Evolutionary conservation across 2,888 invertebrate genomes (phyloP).

Genomic region (Apodemia zela): DNA sequence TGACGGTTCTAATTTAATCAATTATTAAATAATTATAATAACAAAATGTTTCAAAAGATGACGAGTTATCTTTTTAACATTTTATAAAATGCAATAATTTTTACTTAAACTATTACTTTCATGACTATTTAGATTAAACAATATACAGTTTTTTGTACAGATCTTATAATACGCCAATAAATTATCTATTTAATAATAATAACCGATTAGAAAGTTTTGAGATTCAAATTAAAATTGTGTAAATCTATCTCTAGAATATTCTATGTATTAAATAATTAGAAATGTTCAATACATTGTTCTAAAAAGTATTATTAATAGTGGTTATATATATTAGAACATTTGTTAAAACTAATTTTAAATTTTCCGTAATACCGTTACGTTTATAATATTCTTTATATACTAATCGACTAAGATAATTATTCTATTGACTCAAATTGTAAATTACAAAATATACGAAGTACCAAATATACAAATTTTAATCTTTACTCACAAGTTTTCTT

Average conservation of each 20-base stretch:
- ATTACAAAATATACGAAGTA: conserved; percentile 78
- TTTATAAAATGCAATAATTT: conserved; percentile 44
- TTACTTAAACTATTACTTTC: conserved; percentile 27
- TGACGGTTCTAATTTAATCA: conserved; percentile 39
- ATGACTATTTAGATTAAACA: conserved; percentile 24
- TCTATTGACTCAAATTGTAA: conserved; percentile 75
- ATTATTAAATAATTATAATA: conserved; percentile 27
- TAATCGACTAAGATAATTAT: conserved; percentile 66
- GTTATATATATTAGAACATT: conserved; percentile 57
- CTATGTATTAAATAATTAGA: conserved; percentile 53
- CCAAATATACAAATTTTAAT: conserved; percentile 80
- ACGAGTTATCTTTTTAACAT: not conserved
- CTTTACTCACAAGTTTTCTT: conserved; percentile 54
- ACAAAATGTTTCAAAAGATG: conserved; percentile 15
- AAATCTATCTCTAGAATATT: conserved; percentile 59
- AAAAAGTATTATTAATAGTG: conserved; percentile 57
- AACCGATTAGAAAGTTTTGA: conserved; percentile 55
- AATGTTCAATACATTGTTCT: conserved; percentile 76
- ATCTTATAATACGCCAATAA: conserved; percentile 29
- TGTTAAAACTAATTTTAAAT: conserved; percentile 66
- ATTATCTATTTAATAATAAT: conserved; percentile 28
- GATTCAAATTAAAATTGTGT: conserved; percentile 43
- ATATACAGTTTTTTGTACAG: conserved; percentile 53
- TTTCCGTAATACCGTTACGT: conserved; percentile 55
- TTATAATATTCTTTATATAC: conserved; percentile 65